Conservation (phyloP, 2,797 vertebrate species). For the Danio choprae region DNA sequence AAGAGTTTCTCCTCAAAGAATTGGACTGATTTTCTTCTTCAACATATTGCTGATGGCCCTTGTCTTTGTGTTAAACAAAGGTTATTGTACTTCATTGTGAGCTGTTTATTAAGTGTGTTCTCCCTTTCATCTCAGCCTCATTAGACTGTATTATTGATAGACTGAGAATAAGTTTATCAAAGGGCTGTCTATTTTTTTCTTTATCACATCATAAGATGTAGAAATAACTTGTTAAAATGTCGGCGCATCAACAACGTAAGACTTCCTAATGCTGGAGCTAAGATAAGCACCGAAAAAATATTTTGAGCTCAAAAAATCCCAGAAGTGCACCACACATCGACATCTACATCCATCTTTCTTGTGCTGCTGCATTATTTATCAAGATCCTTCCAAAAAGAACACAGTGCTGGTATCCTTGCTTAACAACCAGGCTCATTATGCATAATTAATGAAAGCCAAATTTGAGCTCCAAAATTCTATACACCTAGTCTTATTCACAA, state of each 20-base stretch:
- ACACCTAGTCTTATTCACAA: constrained; percentile 9
- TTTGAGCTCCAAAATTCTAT: constrained; percentile 6
- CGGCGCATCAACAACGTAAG: neutral
- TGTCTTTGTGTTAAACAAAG: neutral
- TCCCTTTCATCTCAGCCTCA: constrained; percentile 39
- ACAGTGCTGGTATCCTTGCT: constrained; percentile 62
- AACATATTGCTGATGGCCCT: constrained; percentile 9
- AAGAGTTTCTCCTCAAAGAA: constrained; percentile 28
- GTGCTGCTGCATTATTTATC: constrained; percentile 69
- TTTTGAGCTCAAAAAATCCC: constrained; percentile 7
- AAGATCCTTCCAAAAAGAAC: constrained; percentile 56
- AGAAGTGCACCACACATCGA: constrained; percentile 12
- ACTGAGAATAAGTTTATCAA: constrained; percentile 5
- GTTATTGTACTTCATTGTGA: neutral
- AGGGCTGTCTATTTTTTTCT: neutral
- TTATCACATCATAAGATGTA: neutral
- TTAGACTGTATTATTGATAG: constrained; percentile 7
- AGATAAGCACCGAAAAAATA: neutral
- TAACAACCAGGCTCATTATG: constrained; percentile 42
- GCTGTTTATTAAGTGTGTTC: constrained; percentile 18
- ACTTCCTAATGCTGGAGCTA: neutral
- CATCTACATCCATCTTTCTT: constrained; percentile 64
- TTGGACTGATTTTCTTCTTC: neutral
- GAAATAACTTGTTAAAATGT: constrained; percentile 30
- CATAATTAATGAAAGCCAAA: constrained; percentile 53